Conservation (phyloP, 2,797 vertebrate species). For the Phataginus tricuspis region DNA sequence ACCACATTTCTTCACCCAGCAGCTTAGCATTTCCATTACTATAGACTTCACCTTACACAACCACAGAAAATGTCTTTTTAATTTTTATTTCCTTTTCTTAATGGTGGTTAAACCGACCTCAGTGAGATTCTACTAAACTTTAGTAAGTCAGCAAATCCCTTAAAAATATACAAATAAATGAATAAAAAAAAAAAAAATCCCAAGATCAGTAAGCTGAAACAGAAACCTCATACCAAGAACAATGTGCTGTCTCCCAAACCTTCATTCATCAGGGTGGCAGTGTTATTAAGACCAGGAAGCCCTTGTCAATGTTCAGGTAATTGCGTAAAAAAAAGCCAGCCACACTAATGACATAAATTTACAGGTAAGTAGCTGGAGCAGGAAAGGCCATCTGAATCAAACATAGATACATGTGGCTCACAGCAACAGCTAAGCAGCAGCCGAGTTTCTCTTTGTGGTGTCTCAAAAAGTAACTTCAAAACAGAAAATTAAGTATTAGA, state of each 20-base stretch:
- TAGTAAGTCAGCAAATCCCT: conserved; percentile 16
- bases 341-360: neutral
- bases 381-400: neutral
- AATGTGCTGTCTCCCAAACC: neutral
- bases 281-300: neutral
- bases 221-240: neutral
- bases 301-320: neutral
- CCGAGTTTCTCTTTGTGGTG: neutral
- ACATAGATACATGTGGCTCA: neutral
- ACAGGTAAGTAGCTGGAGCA: neutral
- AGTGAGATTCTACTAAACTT: conserved; percentile 19
- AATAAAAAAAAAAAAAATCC: neutral
- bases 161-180: neutral
- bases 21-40: conserved; percentile 18
- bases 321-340: neutral
- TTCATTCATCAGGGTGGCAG: neutral
- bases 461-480: neutral
- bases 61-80: conserved; percentile 25
- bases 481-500: conserved; percentile 15
- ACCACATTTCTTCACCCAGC: neutral
- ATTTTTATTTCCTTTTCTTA: conserved; percentile 44
- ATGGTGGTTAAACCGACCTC: conserved; percentile 11
- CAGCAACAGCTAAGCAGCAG: neutral
- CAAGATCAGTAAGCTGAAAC: neutral
- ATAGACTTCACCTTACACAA: neutral